Base-by-base conservation (phyloP, 2,113 vertebrate genomes). In the Sapajus apella region DNA sequence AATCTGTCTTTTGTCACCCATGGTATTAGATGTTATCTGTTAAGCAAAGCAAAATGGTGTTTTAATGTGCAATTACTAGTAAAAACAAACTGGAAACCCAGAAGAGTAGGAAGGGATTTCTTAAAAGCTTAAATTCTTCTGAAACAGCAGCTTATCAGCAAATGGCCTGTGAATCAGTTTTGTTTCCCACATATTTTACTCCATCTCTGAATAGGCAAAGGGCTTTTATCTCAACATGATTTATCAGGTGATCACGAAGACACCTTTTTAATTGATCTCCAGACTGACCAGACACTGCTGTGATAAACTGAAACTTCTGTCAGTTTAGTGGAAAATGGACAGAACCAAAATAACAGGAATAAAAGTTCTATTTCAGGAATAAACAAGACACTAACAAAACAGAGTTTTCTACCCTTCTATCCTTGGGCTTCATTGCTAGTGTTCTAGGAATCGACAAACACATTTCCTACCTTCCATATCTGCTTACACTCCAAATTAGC, bases 221-320 rank as follows among this genome's bases (percentile, higher is more conserved):
- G 96, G 96, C 81, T 97, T 98, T 97, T 98, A 92, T 94, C 90
- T 97, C 92, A 92, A 52, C 84, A 0, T 17, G 94, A 97, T 96
- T 96, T 98, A 96, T 97, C 97, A 98, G 97, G 81, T 55, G 80
- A 90, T 97, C 97, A 97, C 92, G 97, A 97, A 97, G 96, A 95
- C 75, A 97, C 73, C 89, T 89, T 83, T 96, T 4, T 72, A 97
- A 90, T 98, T 97, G 94, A 97, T 97, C 98, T 98, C 97, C 94
- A 97, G 95, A 64, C 94, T 98, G 87, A 96, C 93, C 94, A 89
- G 94, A 77, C 98, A 96, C 97, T 95, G 85, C 94, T 98, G 95
- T 90, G 97, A 97, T 96, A 96, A 98, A 98, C 35, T 98, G 97
- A 98, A 98, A 97, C 98, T 97, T 95, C 96, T 98, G 91, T 98